Conservation (phyloP, 2,888 invertebrate species). For the Laothoe populi region DNA sequence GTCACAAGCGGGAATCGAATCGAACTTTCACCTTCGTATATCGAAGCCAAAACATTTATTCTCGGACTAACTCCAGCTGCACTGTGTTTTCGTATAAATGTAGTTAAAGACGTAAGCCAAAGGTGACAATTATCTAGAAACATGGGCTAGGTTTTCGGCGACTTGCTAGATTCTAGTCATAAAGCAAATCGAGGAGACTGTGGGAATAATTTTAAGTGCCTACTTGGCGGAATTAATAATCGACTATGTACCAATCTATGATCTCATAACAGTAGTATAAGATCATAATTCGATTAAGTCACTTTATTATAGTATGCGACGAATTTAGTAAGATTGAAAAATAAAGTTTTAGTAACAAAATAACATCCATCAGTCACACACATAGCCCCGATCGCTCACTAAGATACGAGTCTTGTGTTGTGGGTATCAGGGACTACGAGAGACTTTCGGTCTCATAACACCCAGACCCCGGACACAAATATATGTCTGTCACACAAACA, state of each 20-base stretch:
- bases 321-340: too few relatives aligned
- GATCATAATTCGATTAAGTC: not conserved
- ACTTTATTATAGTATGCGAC: too few relatives aligned
- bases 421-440: too few relatives aligned
- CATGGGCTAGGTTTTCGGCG: constrained; percentile 15
- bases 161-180: not conserved
- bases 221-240: constrained; percentile 4
- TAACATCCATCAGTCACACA: too few relatives aligned
- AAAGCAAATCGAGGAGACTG: not conserved
- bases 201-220: not conserved
- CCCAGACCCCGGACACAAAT: too few relatives aligned
- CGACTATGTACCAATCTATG: not conserved
- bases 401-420: too few relatives aligned
- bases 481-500: too few relatives aligned
- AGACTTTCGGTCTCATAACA: too few relatives aligned
- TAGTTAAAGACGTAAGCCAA: constrained; percentile 6
- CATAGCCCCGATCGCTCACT: too few relatives aligned
- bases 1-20: constrained; percentile 37
- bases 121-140: constrained; percentile 5
- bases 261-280: not conserved
- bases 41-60: constrained; percentile 15
- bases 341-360: too few relatives aligned
- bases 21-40: constrained; percentile 45
- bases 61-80: not conserved
- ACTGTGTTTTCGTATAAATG: not conserved